Base-by-base conservation (phyloP, 2,113 vertebrate genomes). In the Chitala chitala region DNA sequence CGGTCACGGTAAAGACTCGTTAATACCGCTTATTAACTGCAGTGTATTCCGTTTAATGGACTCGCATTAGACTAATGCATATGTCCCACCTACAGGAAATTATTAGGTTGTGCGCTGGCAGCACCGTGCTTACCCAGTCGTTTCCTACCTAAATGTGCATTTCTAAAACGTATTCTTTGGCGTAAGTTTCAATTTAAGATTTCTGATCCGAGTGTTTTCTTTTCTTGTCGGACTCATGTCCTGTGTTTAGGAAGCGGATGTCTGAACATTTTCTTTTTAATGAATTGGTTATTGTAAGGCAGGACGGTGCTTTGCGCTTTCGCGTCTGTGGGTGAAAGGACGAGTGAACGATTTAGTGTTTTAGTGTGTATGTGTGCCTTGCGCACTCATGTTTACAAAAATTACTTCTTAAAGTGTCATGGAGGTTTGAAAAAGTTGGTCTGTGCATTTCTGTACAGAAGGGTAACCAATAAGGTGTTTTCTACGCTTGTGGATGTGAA, bases 251-350 rank as follows among this genome's bases (percentile, higher is more conserved):
- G 83, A 86, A 78, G 61, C 66, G 76, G 79, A 87, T 83, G 80
- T 68, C 74, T 58, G 81, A 84, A 80, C 78, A 82, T 87, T 78
- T 87, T 82, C 79, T 59, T 71, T 75, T 82, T 78, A 69, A 89
- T 90, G 87, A 90, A 86, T 86, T 81, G 87, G 75, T 84, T 79
- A 85, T 86, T 88, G 86, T 89, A 74, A 80, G 40, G 71, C 76
- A 24, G 59, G 17, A 63, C 20, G 33, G 59, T 63, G 3, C 6
- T 38, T 22, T 61, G 68, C 69, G 77, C 29, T n/a, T 68, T 53
- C 56, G 46, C 65, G 68, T 48, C 29, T 75, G 55, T 50, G 54
- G 72, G 33, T 29, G 72, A 26, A 68, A 26, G 40, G 26, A 22
- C 64, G 40, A 78, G 78, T 89, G 82, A 90, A 90, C 83, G 87